phyloP scores from a whole-genome alignment of 2,888 invertebrate species.

The Leptopterna dolabrata region DNA sequence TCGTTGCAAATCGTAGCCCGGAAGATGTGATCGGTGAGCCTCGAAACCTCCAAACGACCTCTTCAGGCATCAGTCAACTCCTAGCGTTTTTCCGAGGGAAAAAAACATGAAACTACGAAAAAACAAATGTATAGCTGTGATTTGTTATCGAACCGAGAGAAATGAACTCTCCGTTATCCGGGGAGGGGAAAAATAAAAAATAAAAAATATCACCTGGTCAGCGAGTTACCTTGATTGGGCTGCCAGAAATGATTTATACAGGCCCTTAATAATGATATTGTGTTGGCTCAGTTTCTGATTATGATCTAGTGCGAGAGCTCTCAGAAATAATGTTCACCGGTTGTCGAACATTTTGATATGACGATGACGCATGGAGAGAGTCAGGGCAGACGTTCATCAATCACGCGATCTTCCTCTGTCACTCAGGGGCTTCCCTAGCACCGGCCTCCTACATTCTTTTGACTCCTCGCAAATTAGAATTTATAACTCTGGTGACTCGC shows the following conservation, averaged over 20 bases:
- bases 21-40: no score
- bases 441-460: conserved; percentile 34
- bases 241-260: conserved; percentile 47
- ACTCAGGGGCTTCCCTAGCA: conserved; percentile 33
- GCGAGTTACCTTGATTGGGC: conserved; percentile 26
- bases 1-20: no score
- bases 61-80: no score
- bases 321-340: conserved; percentile 31
- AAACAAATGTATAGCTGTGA: not conserved
- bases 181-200: no score
- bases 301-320: conserved; percentile 11
- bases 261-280: conserved; percentile 42
- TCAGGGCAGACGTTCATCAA: conserved; percentile 44
- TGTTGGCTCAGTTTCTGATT: conserved; percentile 39
- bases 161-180: not conserved
- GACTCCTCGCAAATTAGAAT: conserved; percentile 53
- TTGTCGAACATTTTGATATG: conserved; percentile 37
- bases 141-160: conserved; percentile 3
- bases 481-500: conserved; percentile 13
- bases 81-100: no score
- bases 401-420: conserved; percentile 48
- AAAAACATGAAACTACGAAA: not conserved
- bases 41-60: no score
- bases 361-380: not conserved
- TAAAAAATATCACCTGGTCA: conserved; percentile 11